Conservation (phyloP, 2,113 vertebrate species). For the Chlamydotis undulata region DNA sequence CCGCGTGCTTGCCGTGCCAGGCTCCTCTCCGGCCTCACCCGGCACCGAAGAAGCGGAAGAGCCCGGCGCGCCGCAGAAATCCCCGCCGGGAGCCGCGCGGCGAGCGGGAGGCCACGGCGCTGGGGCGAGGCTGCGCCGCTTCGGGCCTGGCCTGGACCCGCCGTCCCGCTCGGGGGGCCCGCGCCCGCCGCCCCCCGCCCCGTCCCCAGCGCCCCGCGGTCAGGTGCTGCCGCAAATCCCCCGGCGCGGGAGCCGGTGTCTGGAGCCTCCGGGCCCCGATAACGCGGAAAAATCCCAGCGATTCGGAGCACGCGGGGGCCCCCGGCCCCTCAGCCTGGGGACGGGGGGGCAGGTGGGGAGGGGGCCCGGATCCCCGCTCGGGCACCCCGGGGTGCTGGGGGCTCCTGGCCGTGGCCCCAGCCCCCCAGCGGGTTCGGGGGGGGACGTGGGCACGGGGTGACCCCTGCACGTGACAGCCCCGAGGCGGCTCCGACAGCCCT, state of each 20-base stretch:
- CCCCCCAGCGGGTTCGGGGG: too few relatives aligned
- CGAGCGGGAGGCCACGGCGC: rapidly evolving
- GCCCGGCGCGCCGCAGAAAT: neutral
- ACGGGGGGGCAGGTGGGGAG: neutral
- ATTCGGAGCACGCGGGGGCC: slow-evolving; percentile 12
- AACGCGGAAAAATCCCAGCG: slow-evolving; percentile 14
- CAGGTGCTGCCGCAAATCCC: neutral
- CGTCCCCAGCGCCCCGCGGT: rapidly evolving
- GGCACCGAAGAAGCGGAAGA: neutral
- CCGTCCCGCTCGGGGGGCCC: neutral
- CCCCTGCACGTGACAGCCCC: too few relatives aligned
- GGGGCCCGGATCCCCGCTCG: rapidly evolving
- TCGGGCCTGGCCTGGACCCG: rapidly evolving
- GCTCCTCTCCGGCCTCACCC: neutral
- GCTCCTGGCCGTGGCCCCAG: too few relatives aligned
- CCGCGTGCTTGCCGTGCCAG: rapidly evolving
- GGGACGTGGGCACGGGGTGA: too few relatives aligned
- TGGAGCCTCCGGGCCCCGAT: neutral
- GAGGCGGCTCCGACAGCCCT: too few relatives aligned
- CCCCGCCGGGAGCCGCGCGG: neutral
- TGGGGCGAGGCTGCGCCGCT: neutral
- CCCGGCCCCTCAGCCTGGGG: neutral
- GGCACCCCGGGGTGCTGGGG: neutral
- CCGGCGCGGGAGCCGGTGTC: neutral
- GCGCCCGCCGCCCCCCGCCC: neutral